Evolutionary conservation across 2,797 vertebrate species (phyloP).

Genomic region (Denticeps clupeoides): DNA sequence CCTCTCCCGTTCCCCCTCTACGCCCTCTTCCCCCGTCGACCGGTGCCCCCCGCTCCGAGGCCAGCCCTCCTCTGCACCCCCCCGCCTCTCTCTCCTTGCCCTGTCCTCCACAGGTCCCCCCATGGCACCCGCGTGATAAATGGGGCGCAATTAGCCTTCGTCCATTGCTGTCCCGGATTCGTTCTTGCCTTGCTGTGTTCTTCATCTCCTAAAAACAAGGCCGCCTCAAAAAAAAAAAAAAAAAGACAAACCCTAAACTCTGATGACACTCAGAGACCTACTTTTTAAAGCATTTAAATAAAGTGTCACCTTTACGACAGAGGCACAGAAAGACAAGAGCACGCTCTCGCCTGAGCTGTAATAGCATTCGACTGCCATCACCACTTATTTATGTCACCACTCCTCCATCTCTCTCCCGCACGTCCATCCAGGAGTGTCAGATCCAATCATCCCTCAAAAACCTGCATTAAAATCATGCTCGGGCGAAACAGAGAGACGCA

Average conservation of each 20-base stretch:
- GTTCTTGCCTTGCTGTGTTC: conserved; percentile 24
- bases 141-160: conserved; percentile 61
- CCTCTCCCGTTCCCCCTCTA: conserved; percentile 27
- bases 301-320: too few relatives aligned
- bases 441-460: too few relatives aligned
- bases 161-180: conserved; percentile 61
- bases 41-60: conserved; percentile 24
- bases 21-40: conserved; percentile 30
- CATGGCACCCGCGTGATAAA: conserved; percentile 57
- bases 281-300: too few relatives aligned
- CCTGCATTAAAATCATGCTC: too few relatives aligned
- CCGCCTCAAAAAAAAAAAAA: conserved; percentile 22
- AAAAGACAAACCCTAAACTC: conserved; percentile 5
- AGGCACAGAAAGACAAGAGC: background rate
- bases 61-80: conserved; percentile 24
- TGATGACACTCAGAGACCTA: conserved; percentile 13
- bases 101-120: conserved; percentile 52
- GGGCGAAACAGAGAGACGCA: background rate
- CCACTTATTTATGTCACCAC: too few relatives aligned
- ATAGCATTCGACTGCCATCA: too few relatives aligned
- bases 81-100: conserved; percentile 46
- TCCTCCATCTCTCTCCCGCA: too few relatives aligned
- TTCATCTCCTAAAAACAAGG: conserved; percentile 35
- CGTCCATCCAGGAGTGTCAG: too few relatives aligned
- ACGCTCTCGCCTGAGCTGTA: too few relatives aligned